These are phyloP conservation scores for Antheraea mylitta DNA, from an alignment of 1,140 invertebrate genomes.

Conservation along the genomic window DNA sequence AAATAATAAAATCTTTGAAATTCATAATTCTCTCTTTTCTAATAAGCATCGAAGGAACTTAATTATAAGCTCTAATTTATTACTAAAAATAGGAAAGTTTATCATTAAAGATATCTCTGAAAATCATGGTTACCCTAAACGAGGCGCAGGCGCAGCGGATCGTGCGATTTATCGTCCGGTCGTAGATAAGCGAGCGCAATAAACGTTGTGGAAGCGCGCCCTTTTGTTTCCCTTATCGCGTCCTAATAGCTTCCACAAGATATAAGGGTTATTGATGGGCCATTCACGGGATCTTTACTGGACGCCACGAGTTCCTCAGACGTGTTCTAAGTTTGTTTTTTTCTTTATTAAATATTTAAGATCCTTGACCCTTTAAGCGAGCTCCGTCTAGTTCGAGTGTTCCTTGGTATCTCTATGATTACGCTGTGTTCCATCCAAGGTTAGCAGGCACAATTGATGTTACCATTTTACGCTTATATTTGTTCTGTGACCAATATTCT, in stretches of 20 bases:
- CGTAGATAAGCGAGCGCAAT: slow-evolving; percentile 24
- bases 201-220: slow-evolving; percentile 13
- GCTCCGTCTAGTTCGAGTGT: too few species aligned
- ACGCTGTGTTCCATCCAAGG: too few species aligned
- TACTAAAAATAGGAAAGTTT: neutral
- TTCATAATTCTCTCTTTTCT: too few species aligned
- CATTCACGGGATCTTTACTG: slow-evolving; percentile 3
- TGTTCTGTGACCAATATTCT: too few species aligned
- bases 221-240: slow-evolving; percentile 22
- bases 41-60: too few species aligned
- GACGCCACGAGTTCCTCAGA: slow-evolving; percentile 1
- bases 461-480: too few species aligned
- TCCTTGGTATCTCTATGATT: too few species aligned
- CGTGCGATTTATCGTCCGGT: slow-evolving; percentile 22
- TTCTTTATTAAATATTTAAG: neutral
- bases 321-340: neutral
- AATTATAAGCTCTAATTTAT: too few species aligned
- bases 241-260: slow-evolving; percentile 24
- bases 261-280: slow-evolving; percentile 16
- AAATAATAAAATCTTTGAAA: too few species aligned
- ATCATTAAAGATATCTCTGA: neutral
- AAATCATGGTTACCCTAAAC: slow-evolving; percentile 5
- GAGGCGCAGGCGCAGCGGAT: slow-evolving; percentile 17
- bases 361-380: neutral
- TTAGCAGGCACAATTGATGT: too few species aligned